Evolutionary conservation across 2,797 vertebrate genomes (phyloP).

Genomic region (Hafferia zeledoni): DNA sequence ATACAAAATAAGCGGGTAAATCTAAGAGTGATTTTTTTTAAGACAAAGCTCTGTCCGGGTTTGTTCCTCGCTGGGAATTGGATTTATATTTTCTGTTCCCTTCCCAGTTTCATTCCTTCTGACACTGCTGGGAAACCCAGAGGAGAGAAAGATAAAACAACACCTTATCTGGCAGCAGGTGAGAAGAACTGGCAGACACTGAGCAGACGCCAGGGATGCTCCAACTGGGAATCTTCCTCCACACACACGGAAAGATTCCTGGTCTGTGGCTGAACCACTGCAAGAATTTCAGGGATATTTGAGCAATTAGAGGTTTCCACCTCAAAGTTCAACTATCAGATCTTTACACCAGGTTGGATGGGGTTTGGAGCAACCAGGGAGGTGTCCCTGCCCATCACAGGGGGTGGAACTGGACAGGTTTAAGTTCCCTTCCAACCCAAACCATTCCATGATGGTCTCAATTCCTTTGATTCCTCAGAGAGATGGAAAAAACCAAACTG

Average conservation of each 20-base stretch:
- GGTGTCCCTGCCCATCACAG: background rate
- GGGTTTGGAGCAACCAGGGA: background rate
- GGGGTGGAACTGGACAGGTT: background rate
- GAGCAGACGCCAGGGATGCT: background rate
- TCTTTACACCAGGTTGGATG: fast-evolving
- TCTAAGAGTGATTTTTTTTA: background rate
- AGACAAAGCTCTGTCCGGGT: background rate
- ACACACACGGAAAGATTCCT: background rate
- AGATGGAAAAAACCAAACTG: fast-evolving
- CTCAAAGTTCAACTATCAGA: background rate
- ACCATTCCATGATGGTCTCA: background rate
- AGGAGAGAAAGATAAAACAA: background rate
- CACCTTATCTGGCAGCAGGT: background rate
- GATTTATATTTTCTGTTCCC: background rate
- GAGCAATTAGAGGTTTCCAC: background rate
- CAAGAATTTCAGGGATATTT: background rate
- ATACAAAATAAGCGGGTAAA: background rate
- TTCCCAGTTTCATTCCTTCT: background rate
- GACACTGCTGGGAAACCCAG: background rate
- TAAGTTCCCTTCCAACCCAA: background rate
- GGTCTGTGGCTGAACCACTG: fast-evolving
- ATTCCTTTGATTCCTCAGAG: fast-evolving
- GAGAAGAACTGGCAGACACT: background rate
- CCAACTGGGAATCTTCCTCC: fast-evolving
- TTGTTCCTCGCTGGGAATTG: background rate